Evolutionary conservation across 1,140 invertebrate genomes (phyloP).

Genomic region (Drosophila jambulina): DNA sequence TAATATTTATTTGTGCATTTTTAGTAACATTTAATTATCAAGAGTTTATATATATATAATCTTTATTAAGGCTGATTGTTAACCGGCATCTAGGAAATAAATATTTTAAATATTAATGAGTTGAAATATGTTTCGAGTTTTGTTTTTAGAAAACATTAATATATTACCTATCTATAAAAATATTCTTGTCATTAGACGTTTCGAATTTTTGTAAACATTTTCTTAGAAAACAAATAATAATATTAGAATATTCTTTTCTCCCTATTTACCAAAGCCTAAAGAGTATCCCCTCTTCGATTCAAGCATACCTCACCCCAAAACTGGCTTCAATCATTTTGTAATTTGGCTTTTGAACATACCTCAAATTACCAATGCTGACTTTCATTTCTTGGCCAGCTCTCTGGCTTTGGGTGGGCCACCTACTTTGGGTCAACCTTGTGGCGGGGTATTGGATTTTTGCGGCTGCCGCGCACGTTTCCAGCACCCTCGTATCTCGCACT

Average conservation of each 20-base stretch:
- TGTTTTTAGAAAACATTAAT: neutral
- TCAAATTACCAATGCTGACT: conserved; percentile 76
- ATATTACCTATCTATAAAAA: neutral
- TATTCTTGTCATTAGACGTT: neutral
- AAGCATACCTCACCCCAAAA: neutral
- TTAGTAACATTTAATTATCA: too few relatives aligned
- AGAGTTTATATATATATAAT: too few relatives aligned
- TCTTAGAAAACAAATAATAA: neutral
- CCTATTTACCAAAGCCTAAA: neutral
- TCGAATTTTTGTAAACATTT: neutral
- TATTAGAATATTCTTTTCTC: neutral
- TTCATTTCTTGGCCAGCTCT: conserved; percentile 60
- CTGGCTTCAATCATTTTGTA: conserved; percentile 43
- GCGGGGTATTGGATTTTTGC: conserved; percentile 62
- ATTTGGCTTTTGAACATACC: conserved; percentile 64
- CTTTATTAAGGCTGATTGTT: neutral
- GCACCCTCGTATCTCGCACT: conserved; percentile 42
- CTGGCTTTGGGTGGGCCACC: conserved; percentile 53
- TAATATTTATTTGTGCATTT: too few relatives aligned
- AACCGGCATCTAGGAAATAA: neutral
- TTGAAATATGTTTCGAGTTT: too few relatives aligned
- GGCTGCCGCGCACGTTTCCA: conserved; percentile 44
- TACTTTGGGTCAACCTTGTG: conserved; percentile 74
- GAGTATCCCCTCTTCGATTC: conserved; percentile 12
- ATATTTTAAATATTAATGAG: too few relatives aligned